Evolutionary conservation across 2,113 vertebrate species (phyloP).

Genomic region (Chaetodon auriga): DNA sequence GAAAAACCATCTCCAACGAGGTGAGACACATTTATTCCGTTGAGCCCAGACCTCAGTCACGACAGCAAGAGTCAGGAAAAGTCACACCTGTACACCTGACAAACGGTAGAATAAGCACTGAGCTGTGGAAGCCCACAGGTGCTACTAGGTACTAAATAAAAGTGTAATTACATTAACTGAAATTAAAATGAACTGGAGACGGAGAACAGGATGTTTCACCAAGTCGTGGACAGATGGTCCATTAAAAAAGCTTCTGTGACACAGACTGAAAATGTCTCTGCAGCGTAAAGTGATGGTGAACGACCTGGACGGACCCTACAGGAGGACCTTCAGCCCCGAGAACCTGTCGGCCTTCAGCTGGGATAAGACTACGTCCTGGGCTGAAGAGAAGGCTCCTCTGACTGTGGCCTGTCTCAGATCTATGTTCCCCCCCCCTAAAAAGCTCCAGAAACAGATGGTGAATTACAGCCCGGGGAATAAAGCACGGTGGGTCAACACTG

Average conservation of each 20-base stretch:
- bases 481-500: not conserved
- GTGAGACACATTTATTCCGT: not conserved
- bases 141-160: too few relatives aligned
- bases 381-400: not conserved
- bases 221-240: too few relatives aligned
- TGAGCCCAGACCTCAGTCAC: too few relatives aligned
- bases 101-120: too few relatives aligned
- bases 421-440: not conserved
- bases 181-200: too few relatives aligned
- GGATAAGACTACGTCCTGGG: constrained; percentile 6
- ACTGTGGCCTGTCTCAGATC: not conserved
- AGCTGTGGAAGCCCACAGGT: too few relatives aligned
- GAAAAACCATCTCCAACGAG: not conserved
- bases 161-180: too few relatives aligned
- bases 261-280: too few relatives aligned
- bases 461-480: not conserved
- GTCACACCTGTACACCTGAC: too few relatives aligned
- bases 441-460: not conserved
- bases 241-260: too few relatives aligned
- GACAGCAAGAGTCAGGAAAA: too few relatives aligned
- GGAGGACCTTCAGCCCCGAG: not conserved
- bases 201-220: too few relatives aligned
- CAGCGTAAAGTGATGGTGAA: not conserved
- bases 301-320: not conserved
- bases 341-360: not conserved